A percentile compares a stretch with the other conserved stretches of the same genome.
phyloP scores from a whole-genome alignment of 2,113 vertebrate species.

The Acanthisitta chloris region DNA sequence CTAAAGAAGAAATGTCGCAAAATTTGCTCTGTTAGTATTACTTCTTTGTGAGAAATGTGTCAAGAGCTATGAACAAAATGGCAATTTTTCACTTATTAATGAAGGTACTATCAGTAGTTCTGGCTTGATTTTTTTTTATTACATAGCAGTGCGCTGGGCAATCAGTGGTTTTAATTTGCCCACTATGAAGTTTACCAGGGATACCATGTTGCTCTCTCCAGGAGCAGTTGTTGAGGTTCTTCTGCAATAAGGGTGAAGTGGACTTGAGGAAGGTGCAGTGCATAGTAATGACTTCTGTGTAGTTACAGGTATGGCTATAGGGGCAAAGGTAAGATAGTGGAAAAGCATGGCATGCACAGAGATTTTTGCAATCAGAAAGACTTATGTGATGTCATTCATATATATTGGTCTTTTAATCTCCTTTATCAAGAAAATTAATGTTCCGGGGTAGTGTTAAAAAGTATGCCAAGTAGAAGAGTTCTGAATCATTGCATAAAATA shows the following conservation, averaged over 20 bases:
- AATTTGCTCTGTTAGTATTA: not conserved
- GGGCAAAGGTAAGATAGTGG: not conserved
- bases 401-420: not conserved
- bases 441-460: not conserved
- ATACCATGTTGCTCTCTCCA: not conserved
- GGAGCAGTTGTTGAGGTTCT: not conserved
- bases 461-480: not conserved
- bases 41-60: not conserved
- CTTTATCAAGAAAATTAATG: not conserved
- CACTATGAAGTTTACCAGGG: not conserved
- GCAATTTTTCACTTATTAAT: not conserved
- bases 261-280: not conserved
- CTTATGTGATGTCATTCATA: not conserved
- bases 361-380: not conserved
- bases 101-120: not conserved
- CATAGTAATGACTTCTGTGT: not conserved
- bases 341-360: not conserved
- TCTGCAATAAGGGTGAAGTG: not conserved
- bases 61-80: not conserved
- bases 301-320: not conserved
- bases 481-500: not conserved
- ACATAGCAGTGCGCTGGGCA: not conserved
- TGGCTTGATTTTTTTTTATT: not conserved
- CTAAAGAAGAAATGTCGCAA: not conserved
- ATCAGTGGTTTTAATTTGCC: not conserved